Percentiles rank a stretch among this genome's conserved stretches.
phyloP scores from a whole-genome alignment of 2,113 vertebrate genomes.

The Tetrao urogallus region DNA sequence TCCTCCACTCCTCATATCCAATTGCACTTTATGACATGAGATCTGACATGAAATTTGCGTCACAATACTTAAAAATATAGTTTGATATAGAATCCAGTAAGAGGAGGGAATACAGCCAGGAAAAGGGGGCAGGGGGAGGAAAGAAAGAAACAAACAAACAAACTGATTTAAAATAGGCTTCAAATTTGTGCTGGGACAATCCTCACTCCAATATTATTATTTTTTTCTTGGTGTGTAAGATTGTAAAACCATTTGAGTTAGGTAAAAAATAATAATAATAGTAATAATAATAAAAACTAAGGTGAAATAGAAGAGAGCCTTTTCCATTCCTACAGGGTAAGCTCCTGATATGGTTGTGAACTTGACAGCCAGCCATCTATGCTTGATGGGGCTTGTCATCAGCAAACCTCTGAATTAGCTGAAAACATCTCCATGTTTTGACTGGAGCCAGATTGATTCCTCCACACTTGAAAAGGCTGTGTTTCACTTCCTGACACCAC shows the following conservation, averaged over 20 bases:
- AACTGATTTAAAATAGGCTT: slow-evolving; percentile 75
- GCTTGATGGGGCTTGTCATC: slow-evolving; percentile 44
- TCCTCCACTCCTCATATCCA: too few relatives aligned
- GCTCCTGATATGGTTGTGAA: slow-evolving; percentile 7
- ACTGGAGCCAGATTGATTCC: slow-evolving; percentile 46
- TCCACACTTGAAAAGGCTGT: slow-evolving; percentile 58
- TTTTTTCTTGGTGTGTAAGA: neutral
- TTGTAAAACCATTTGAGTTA: neutral
- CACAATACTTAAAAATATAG: too few relatives aligned
- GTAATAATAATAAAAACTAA: neutral
- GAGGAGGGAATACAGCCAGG: too few relatives aligned
- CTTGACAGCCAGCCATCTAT: slow-evolving; percentile 29
- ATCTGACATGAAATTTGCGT: too few relatives aligned
- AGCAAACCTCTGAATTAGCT: neutral
- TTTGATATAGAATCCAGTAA: too few relatives aligned
- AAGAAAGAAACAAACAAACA: neutral
- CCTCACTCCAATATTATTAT: neutral
- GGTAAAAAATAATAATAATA: neutral
- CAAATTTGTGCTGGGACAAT: slow-evolving; percentile 4
- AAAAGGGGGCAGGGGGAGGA: neutral
- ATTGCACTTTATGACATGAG: too few relatives aligned
- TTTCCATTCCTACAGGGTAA: slow-evolving; percentile 9
- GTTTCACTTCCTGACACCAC: slow-evolving; percentile 54
- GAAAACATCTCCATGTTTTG: slow-evolving; percentile 63
- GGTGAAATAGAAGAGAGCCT: neutral